Percentiles rank a stretch among this genome's conserved stretches.
Evolutionary conservation across 1,140 invertebrate species (phyloP).

Genomic region (Rhynchophorus ferrugineus): DNA sequence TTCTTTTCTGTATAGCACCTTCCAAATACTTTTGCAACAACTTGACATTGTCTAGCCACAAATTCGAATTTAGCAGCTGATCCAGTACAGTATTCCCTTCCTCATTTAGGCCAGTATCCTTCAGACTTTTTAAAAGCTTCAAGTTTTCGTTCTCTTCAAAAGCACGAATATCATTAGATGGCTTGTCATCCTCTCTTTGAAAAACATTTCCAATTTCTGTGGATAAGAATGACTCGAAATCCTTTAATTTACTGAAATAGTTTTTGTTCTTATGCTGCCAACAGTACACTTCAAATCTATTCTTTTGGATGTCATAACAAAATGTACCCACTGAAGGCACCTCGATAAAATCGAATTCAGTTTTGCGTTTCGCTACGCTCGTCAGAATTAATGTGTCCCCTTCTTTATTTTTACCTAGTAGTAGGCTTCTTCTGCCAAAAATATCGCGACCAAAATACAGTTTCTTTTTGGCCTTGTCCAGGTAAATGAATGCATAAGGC

Average conservation of each 20-base stretch:
- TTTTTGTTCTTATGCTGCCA: conserved; percentile 38
- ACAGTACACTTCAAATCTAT: conserved; percentile 41
- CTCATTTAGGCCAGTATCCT: conserved; percentile 39
- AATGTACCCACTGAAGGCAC: conserved; percentile 68
- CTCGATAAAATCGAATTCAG: conserved; percentile 52
- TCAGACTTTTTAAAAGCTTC: conserved; percentile 13
- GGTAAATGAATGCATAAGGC: conserved; percentile 79
- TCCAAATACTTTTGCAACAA: conserved; percentile 50
- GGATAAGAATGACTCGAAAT: conserved; percentile 39
- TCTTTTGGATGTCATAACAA: conserved; percentile 47
- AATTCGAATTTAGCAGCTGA: conserved; percentile 38
- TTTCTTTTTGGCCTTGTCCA: conserved; percentile 49
- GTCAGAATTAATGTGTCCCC: conserved; percentile 45
- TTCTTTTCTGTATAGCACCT: conserved; percentile 54
- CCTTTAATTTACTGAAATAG: conserved; percentile 35
- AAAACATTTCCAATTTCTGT: conserved; percentile 31
- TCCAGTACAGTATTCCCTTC: conserved; percentile 38
- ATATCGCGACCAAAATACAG: conserved; percentile 82
- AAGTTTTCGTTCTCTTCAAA: conserved; percentile 24
- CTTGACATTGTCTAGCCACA: conserved; percentile 41
- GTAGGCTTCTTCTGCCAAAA: conserved; percentile 75
- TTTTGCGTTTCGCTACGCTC: conserved; percentile 52
- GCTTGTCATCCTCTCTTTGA: conserved; percentile 11
- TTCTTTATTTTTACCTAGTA: conserved; percentile 51
- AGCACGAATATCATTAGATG: conserved; percentile 8